phyloP scores from a whole-genome alignment of 1,140 invertebrate species.

The Pteromalus puparum region DNA sequence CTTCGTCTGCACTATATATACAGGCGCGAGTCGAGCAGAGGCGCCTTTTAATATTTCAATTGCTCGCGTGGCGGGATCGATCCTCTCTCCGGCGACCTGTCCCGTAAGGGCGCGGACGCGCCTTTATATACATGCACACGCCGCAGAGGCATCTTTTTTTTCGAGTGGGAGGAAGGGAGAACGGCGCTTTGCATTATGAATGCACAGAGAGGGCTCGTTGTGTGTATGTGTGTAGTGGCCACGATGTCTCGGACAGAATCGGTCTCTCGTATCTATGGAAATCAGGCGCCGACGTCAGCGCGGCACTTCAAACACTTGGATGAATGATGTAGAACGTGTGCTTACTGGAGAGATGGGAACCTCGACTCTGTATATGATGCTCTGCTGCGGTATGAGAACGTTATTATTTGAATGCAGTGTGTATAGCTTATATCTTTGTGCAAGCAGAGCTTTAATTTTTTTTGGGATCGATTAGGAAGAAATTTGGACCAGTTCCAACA shows the following conservation, averaged over 20 bases:
- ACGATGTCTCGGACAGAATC: not conserved
- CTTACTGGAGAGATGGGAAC: too few species aligned
- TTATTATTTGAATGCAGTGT: not conserved
- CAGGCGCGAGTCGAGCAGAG: not conserved
- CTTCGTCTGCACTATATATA: not conserved
- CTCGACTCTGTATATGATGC: too few species aligned
- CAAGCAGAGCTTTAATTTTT: too few species aligned
- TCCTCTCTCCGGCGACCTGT: not conserved
- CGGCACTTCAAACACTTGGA: not conserved
- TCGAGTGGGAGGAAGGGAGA: not conserved
- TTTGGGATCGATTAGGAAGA: too few species aligned
- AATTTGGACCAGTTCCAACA: too few species aligned
- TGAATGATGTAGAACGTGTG: not conserved
- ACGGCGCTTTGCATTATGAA: not conserved
- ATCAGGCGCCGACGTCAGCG: not conserved
- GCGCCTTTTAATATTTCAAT: constrained; percentile 40
- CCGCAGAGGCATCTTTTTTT: not conserved
- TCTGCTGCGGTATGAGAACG: too few species aligned
- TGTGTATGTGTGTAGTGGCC: not conserved
- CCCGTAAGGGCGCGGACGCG: not conserved
- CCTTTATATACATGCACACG: not conserved
- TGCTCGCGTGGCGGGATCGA: constrained; percentile 8
- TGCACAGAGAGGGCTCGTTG: not conserved
- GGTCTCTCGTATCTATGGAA: constrained; percentile 24
- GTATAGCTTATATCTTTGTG: not conserved